Evolutionary conservation across 2,113 vertebrate genomes (phyloP).

Genomic region (Apodemus sylvaticus): DNA sequence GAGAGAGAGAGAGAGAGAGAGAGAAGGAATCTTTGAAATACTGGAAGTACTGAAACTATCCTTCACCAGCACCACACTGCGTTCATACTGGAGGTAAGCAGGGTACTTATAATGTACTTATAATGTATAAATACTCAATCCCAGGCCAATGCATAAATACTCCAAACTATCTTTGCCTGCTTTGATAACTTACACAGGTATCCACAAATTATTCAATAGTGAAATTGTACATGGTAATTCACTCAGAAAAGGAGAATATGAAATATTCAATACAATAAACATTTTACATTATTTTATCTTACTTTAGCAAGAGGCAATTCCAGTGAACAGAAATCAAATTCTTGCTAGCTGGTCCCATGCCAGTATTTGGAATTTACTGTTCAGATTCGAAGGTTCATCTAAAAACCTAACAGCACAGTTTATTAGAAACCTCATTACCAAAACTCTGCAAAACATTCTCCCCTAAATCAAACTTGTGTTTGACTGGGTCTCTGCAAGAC

Average conservation of each 20-base stretch:
- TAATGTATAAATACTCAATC: background rate
- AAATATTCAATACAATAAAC: background rate
- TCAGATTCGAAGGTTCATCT: background rate
- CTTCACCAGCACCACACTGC: background rate
- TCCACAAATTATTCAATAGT: background rate
- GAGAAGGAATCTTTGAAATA: background rate
- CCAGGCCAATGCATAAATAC: background rate
- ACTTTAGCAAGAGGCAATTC: slow-evolving; percentile 25
- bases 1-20: background rate
- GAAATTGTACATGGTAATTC: slow-evolving; percentile 19
- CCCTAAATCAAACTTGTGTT: background rate
- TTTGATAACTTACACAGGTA: background rate
- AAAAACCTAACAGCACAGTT: slow-evolving; percentile 20
- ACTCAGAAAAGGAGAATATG: slow-evolving; percentile 7
- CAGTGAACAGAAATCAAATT: slow-evolving; percentile 20
- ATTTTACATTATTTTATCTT: slow-evolving; percentile 15
- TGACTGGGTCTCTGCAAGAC: slow-evolving; percentile 1
- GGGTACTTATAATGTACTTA: background rate
- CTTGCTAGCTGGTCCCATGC: background rate
- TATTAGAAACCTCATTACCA: background rate
- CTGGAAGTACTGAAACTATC: background rate
- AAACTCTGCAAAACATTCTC: background rate
- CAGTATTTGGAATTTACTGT: background rate
- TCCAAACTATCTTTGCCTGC: background rate
- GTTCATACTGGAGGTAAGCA: background rate